These are phyloP conservation scores for Trichogramma pretiosum DNA, from an alignment of 1,140 invertebrate genomes.

Conservation along the genomic window DNA sequence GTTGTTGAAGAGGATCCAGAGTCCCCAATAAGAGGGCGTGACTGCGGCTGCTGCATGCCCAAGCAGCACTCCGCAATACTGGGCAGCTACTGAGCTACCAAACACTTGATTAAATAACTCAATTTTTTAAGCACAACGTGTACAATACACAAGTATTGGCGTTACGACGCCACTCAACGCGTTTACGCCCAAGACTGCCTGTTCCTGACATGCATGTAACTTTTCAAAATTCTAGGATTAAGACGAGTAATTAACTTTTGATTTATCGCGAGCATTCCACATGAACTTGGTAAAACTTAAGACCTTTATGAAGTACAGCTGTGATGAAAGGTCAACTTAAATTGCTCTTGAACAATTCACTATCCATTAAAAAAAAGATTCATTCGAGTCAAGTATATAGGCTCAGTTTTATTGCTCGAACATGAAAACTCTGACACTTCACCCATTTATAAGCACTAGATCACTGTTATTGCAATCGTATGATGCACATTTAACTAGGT, in stretches of 20 bases:
- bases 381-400: slow-evolving; percentile 34
- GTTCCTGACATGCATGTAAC: slow-evolving; percentile 46
- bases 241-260: slow-evolving; percentile 6
- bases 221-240: slow-evolving; percentile 30
- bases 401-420: slow-evolving; percentile 30
- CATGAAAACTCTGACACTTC: slow-evolving; percentile 32
- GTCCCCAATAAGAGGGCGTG: slow-evolving; percentile 50
- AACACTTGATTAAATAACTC: no score
- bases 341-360: slow-evolving; percentile 30
- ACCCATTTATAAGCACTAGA: slow-evolving; percentile 40
- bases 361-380: slow-evolving; percentile 42
- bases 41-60: slow-evolving; percentile 53
- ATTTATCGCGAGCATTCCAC: slow-evolving; percentile 17
- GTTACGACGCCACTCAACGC: slow-evolving; percentile 46
- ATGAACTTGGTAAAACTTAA: slow-evolving; percentile 7
- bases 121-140: no score
- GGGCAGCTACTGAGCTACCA: slow-evolving; percentile 45
- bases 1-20: slow-evolving; percentile 48
- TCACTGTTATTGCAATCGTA: no score
- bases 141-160: slow-evolving; percentile 34
- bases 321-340: no score
- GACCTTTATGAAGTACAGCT: no score
- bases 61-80: slow-evolving; percentile 49
- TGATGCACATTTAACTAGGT: no score
- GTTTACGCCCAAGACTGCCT: slow-evolving; percentile 45